phyloP scores from a whole-genome alignment of 2,113 vertebrate species.

The Mugil cephalus region DNA sequence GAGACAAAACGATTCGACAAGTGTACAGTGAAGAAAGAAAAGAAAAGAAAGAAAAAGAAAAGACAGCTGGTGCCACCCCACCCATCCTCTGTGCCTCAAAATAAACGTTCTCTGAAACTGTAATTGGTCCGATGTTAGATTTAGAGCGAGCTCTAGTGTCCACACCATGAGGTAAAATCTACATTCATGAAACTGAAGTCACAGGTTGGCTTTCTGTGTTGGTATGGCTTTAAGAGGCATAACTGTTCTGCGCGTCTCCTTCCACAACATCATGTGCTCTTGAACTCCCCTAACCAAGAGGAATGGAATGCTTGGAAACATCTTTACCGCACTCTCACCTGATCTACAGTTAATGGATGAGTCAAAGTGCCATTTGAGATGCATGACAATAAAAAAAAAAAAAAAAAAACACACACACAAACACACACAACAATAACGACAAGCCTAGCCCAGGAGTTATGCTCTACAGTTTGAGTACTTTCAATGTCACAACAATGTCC shows the following conservation, averaged over 20 bases:
- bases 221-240: conserved; percentile 81
- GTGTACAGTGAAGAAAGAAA: conserved; percentile 49
- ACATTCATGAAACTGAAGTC: conserved; percentile 82
- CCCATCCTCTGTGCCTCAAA: conserved; percentile 44
- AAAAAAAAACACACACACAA: neutral
- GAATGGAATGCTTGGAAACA: conserved; percentile 78
- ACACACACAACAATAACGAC: conserved; percentile 12
- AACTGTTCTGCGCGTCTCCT: conserved; percentile 48
- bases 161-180: conserved; percentile 83
- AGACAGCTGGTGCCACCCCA: conserved; percentile 49
- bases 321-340: conserved; percentile 66
- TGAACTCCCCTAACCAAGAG: conserved; percentile 62
- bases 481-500: conserved; percentile 37
- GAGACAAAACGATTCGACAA: conserved; percentile 52
- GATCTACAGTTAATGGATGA: conserved; percentile 75
- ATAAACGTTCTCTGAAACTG: conserved; percentile 66
- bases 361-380: conserved; percentile 77
- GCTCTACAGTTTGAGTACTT: conserved; percentile 47
- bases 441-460: conserved; percentile 30
- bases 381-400: conserved; percentile 44
- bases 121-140: conserved; percentile 83
- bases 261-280: conserved; percentile 71
- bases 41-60: neutral
- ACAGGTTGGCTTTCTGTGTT: conserved; percentile 76
- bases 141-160: conserved; percentile 71